Base-by-base conservation (phyloP, 2,797 vertebrate genomes). In the Lutjanus campechanus region DNA sequence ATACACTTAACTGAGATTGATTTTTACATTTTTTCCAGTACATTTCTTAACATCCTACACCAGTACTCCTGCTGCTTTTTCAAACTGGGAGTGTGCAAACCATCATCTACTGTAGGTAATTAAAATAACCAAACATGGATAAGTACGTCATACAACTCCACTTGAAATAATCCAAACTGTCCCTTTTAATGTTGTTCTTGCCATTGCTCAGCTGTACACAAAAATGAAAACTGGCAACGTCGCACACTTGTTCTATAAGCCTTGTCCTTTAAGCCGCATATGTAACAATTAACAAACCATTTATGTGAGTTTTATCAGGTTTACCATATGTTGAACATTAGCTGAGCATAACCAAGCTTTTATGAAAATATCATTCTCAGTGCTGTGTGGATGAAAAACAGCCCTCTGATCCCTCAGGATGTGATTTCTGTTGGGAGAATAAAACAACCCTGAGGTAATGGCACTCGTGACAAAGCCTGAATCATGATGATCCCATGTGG, bases 391-490 rank as follows among this genome's bases (percentile, higher is more conserved):
- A 16, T 47, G 19, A 25, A 17, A 20, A 59, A 9, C n/a, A 2
- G 46, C 25, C 56, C 6, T n/a, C 41, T 25, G 6, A 36, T 70
- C 16, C 67, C 49, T 54, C 63, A 41, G 63, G 63, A 56, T 53
- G 64, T 5, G 75, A 66, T 29, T 56, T 44, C 10, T 67, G 0
- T 22, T 11, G 11, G 50, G 58, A 63, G 66, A 61, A 68, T 58
- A 69, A 76, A 77, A 36, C 49, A 19, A 4, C 40, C 55, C 67
- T 59, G 70, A 80, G 69, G 73, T 66, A 40, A 82, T 47, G 15
- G 0, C 3, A 6, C 84, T 63, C 13, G 19, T 84, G 81, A 84
- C 65, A 19, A 44, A 44, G 46, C 61, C 43, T 69, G 81, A 85
- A 8, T 87, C 84, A 67, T 0, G 6, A 46, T 13, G 43, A 77